Conservation (phyloP, 2,113 vertebrate species). For the Bufo bufo region DNA sequence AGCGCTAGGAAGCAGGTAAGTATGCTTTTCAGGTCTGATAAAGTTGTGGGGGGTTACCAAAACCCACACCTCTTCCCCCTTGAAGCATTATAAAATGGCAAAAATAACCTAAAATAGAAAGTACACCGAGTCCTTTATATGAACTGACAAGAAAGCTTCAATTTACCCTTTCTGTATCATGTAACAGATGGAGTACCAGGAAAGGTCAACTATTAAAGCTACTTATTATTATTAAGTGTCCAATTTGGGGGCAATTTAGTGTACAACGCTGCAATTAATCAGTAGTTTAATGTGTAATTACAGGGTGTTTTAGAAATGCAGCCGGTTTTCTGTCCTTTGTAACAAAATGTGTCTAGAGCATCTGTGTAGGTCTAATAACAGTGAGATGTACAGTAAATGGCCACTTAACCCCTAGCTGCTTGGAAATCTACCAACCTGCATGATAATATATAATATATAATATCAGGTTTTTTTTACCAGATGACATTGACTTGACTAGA, state of each 20-base stretch:
- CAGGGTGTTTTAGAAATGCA: background rate
- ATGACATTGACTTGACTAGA: background rate
- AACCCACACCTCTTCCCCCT: no score
- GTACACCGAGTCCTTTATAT: background rate
- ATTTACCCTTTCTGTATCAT: constrained; percentile 29
- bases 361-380: constrained; percentile 54
- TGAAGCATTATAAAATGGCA: background rate
- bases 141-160: rapidly evolving
- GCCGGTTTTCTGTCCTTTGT: constrained; percentile 39
- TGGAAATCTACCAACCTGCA: background rate
- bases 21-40: no score
- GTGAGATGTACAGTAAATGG: constrained; percentile 43
- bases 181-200: constrained; percentile 51
- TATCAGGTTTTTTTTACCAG: background rate
- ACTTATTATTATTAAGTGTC: constrained; percentile 50
- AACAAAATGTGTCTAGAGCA: constrained; percentile 40
- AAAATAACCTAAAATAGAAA: background rate
- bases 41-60: no score
- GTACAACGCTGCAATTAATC: background rate
- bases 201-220: constrained; percentile 51
- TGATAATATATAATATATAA: background rate
- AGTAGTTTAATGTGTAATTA: constrained; percentile 53
- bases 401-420: constrained; percentile 32
- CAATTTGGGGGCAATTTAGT: background rate
- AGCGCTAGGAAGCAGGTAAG: no score